Base-by-base conservation (phyloP, 2,113 vertebrate genomes). In the Callopanchax toddi region DNA sequence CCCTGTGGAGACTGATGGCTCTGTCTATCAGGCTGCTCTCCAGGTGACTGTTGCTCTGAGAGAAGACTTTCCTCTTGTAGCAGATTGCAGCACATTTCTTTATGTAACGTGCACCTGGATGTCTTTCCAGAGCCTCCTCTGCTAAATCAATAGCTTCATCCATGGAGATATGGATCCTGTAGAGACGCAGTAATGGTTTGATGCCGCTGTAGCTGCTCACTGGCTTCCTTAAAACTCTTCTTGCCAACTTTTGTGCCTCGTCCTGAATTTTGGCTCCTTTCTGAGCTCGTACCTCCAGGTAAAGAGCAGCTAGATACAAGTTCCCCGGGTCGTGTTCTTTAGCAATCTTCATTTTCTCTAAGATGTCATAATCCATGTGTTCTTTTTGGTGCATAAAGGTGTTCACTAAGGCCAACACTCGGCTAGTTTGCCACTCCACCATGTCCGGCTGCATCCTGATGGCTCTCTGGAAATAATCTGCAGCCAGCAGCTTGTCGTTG, bases 371-470 rank as follows among this genome's bases (percentile, higher is more conserved):
- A 0, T 59, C 40, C 3, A 45, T 11, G 2, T 8, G 21, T 1
- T 11, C 22, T 0, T 26, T 1, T 1, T 21, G 6, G 21, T 58
- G 29, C 3, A 75, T 45, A 1, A 3, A 18, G 25, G 13, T 3
- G 0, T 1, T 50, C 1, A 10, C 23, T 20, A 78, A 34, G 0
- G 6, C 50, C 16, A 89, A 0, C 5, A 64, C 20, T 0, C 68
- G 17, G 59, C 78, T 72, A 29, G 61, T 67, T 9, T 46, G 44
- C 87, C 87, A 89, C 51, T 82, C 74, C 60, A 65, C 71, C 51
- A 44, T 48, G 22, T 78, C 76, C 0, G 86, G 84, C 67, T 82
- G 61, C 78, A 83, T 76, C 53, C 40, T 16, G 48, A 83, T 70
- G 40, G 86, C 84, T 61, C 15, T 82, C 65, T 79, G 29, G 25